Conservation (phyloP, 53 echinoderm and acorn worm genomes). For the Antedon mediterranea region DNA sequence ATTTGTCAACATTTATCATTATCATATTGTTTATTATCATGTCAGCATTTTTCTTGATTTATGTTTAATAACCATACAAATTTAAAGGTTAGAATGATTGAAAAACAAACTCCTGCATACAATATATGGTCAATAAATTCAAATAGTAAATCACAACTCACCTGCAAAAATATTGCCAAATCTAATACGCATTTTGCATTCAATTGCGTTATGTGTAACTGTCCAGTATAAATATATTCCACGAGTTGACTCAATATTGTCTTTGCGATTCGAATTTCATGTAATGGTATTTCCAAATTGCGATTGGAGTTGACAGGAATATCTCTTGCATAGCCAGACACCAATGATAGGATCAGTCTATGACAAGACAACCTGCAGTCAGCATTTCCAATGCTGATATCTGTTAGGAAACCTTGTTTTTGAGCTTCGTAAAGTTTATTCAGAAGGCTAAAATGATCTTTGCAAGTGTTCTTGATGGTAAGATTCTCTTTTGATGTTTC, state of each 20-base stretch:
- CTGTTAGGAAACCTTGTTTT: neutral
- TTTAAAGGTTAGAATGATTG: too few species aligned
- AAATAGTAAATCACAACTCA: too few species aligned
- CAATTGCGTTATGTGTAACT: neutral
- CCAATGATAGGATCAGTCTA: neutral
- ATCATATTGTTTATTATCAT: too few species aligned
- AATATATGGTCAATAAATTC: too few species aligned
- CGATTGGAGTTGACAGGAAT: neutral
- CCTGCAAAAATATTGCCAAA: neutral
- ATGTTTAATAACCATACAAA: too few species aligned
- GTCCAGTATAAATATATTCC: neutral
- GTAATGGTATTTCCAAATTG: neutral
- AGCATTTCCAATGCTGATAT: neutral
- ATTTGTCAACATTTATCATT: too few species aligned
- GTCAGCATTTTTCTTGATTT: too few species aligned
- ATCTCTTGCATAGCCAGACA: neutral
- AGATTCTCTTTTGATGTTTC: neutral
- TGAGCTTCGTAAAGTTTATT: neutral
- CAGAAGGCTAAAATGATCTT: neutral
- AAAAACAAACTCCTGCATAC: too few species aligned
- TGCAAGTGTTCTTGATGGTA: neutral
- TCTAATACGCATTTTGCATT: neutral
- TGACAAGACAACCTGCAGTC: neutral
- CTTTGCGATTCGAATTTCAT: neutral
- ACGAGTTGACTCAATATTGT: neutral